Percentiles rank a stretch among this genome's conserved stretches.
Conservation (phyloP, 2,888 invertebrate species). For the Cheilosia impressa region DNA sequence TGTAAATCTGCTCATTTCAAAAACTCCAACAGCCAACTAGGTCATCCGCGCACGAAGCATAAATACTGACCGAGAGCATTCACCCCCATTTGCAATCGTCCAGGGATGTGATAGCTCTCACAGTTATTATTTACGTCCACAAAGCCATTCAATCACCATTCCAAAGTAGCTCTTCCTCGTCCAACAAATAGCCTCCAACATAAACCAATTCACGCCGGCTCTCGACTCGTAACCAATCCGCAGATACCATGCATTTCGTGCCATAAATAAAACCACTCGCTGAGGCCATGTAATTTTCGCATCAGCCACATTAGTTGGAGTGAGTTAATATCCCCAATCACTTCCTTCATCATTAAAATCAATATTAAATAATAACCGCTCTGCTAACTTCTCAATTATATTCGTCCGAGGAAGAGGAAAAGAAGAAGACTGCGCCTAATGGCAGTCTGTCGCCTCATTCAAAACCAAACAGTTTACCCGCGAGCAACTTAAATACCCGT, state of each 20-base stretch:
- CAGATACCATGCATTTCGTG: slow-evolving; percentile 15
- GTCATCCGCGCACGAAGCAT: too few relatives aligned
- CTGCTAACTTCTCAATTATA: slow-evolving; percentile 71
- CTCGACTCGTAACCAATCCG: not conserved
- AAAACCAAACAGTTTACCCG: slow-evolving; percentile 27
- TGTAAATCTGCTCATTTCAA: too few relatives aligned
- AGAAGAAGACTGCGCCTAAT: slow-evolving; percentile 20
- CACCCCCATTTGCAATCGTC: too few relatives aligned
- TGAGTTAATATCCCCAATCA: slow-evolving; percentile 50
- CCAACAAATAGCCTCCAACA: not conserved
- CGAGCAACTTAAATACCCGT: slow-evolving; percentile 22
- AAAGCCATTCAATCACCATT: not conserved
- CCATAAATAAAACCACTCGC: slow-evolving; percentile 24
- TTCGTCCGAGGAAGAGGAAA: not conserved
- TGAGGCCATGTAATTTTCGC: slow-evolving; percentile 60
- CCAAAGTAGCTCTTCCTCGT: not conserved
- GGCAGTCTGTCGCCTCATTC: slow-evolving; percentile 57
- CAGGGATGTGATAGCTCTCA: not conserved
- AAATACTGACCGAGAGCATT: too few relatives aligned
- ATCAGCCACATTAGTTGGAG: slow-evolving; percentile 58
- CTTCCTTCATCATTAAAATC: slow-evolving; percentile 71
- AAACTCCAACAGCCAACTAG: too few relatives aligned
- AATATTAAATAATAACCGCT: slow-evolving; percentile 72
- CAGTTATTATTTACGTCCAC: not conserved
- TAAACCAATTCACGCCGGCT: not conserved